Evolutionary conservation across 2,888 invertebrate species (phyloP).

Genomic region (Hartigia nigra): DNA sequence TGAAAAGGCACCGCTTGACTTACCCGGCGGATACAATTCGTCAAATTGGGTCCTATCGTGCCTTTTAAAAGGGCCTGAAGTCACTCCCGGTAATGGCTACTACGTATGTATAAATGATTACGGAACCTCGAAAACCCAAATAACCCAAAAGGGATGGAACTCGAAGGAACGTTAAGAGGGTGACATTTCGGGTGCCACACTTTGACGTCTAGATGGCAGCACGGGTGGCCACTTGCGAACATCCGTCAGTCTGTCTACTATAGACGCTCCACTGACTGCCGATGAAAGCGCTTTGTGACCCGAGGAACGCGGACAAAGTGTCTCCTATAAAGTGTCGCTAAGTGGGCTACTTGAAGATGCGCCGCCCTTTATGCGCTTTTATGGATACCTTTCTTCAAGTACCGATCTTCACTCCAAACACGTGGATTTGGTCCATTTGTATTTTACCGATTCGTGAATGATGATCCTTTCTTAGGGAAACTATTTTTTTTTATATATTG

Average conservation of each 20-base stretch:
- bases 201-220: constrained; percentile 17
- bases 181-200: not conserved
- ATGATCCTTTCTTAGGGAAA: not conserved
- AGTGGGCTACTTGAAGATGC: constrained; percentile 50
- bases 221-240: constrained; percentile 33
- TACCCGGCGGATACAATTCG: not conserved
- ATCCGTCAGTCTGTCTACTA: constrained; percentile 44
- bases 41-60: not conserved
- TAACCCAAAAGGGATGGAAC: not conserved
- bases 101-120: not conserved
- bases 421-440: not conserved
- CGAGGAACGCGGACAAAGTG: constrained; percentile 31
- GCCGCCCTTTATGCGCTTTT: constrained; percentile 39
- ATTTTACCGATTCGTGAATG: not conserved
- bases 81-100: not conserved
- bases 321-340: constrained; percentile 46
- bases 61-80: not conserved
- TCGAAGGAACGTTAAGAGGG: not conserved
- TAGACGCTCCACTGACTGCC: constrained; percentile 32
- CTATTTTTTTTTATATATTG: not conserved
- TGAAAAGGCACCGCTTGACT: not conserved
- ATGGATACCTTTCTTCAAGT: constrained; percentile 30
- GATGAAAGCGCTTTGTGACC: constrained; percentile 35
- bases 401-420: constrained; percentile 7
- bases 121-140: not conserved